Conservation (phyloP, 2,797 vertebrate species). For the Liparis tanakae region DNA sequence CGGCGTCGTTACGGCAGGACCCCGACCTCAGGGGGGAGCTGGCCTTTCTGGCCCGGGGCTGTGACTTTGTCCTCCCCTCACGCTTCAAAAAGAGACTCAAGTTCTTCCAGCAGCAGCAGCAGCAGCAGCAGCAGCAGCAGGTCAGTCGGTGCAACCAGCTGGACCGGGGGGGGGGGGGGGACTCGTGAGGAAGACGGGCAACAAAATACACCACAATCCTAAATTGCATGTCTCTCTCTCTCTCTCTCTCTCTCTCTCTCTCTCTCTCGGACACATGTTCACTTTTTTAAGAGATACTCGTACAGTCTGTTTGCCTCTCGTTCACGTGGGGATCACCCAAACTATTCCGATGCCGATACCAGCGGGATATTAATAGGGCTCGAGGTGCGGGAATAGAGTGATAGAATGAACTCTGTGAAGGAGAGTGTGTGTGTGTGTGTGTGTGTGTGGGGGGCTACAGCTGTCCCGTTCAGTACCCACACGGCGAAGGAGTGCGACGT, state of each 20-base stretch:
- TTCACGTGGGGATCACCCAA: constrained; percentile 81
- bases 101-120: constrained; percentile 82
- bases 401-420: constrained; percentile 88
- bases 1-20: constrained; percentile 94
- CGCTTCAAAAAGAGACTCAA: constrained; percentile 98
- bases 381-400: constrained; percentile 88
- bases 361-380: constrained; percentile 92
- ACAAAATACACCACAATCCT: not conserved
- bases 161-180: not conserved
- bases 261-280: not conserved
- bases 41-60: constrained; percentile 96
- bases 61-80: constrained; percentile 98
- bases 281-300: not conserved
- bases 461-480: constrained; percentile 81
- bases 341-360: constrained; percentile 93
- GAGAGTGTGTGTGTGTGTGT: constrained; percentile 55
- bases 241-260: not conserved
- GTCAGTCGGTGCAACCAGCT: constrained; percentile 84
- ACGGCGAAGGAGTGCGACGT: constrained; percentile 1
- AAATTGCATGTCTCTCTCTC: not conserved
- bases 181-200: not conserved
- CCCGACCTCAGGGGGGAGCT: constrained; percentile 97
- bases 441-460: constrained; percentile 72
- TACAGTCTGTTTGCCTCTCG: constrained; percentile 37
- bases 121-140: constrained; percentile 76